Conservation (phyloP, 2,888 invertebrate genomes). For the Listrodromus nycthemerus region DNA sequence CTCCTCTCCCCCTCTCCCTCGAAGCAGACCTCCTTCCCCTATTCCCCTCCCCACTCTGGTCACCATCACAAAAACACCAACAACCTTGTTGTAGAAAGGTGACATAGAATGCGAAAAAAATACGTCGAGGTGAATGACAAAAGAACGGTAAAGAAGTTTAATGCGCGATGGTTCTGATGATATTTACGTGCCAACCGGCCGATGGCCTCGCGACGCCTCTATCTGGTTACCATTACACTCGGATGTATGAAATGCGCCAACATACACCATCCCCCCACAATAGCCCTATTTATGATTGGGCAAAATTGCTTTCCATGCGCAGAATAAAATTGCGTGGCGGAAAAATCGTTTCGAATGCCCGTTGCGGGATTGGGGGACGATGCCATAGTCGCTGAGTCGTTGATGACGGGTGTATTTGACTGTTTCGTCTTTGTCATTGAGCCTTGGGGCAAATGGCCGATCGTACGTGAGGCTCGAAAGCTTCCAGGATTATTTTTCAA, state of each 20-base stretch:
- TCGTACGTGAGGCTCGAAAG: neutral
- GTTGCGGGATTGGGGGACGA: constrained; percentile 23
- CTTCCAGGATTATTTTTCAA: constrained; percentile 24
- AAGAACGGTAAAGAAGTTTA: constrained; percentile 60
- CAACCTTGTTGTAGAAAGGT: constrained; percentile 36
- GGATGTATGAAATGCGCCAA: constrained; percentile 84
- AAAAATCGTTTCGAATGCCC: constrained; percentile 81
- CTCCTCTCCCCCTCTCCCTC: constrained; percentile 3
- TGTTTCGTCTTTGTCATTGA: neutral
- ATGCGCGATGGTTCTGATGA: constrained; percentile 70
- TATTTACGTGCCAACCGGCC: constrained; percentile 83
- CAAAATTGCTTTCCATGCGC: constrained; percentile 85
- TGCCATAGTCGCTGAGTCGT: constrained; percentile 8
- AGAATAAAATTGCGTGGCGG: constrained; percentile 84
- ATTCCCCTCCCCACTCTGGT: constrained; percentile 16
- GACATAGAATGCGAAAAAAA: constrained; percentile 59
- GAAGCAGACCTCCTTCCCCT: neutral
- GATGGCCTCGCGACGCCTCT: constrained; percentile 83
- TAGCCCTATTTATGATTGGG: constrained; percentile 85
- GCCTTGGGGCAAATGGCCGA: neutral
- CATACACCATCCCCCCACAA: constrained; percentile 84
- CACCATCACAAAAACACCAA: constrained; percentile 35
- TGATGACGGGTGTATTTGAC: constrained; percentile 7
- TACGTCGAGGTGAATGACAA: constrained; percentile 48
- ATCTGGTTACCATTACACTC: constrained; percentile 84